A percentile compares a stretch with the other conserved stretches of the same genome.
These are phyloP conservation scores for Spodoptera exigua DNA, from an alignment of 2,888 invertebrate species.

Conservation along the genomic window DNA sequence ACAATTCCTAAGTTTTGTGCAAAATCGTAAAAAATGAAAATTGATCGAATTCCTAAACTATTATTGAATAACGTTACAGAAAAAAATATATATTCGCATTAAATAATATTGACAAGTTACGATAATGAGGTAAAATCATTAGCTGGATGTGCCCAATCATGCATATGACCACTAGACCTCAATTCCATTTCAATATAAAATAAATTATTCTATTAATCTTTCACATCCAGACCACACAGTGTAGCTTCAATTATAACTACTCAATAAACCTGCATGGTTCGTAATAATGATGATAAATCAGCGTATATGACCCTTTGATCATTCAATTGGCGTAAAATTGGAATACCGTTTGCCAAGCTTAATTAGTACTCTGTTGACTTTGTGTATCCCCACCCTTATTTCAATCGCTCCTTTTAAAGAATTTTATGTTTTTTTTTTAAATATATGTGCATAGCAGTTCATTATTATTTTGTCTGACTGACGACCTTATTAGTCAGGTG, in stretches of 20 bases:
- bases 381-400: conserved; percentile 17
- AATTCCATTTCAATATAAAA: too few species aligned
- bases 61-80: too few species aligned
- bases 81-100: too few species aligned
- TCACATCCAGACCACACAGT: background rate
- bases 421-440: conserved; percentile 5
- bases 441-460: background rate
- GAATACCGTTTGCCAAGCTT: conserved; percentile 49
- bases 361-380: conserved; percentile 54
- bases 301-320: conserved; percentile 51
- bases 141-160: too few species aligned
- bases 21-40: too few species aligned
- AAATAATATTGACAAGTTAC: too few species aligned
- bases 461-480: too few species aligned
- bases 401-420: conserved; percentile 13
- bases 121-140: too few species aligned
- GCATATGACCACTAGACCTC: too few species aligned
- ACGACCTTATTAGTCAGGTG: too few species aligned
- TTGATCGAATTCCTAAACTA: too few species aligned
- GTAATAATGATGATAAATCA: conserved; percentile 52
- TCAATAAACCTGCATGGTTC: conserved; percentile 31
- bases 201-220: conserved; percentile 9
- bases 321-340: conserved; percentile 55
- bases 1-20: too few species aligned
- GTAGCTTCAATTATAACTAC: conserved; percentile 31